These are phyloP conservation scores for Acanthochromis polyacanthus DNA, from an alignment of 2,113 vertebrate species.

Conservation along the genomic window DNA sequence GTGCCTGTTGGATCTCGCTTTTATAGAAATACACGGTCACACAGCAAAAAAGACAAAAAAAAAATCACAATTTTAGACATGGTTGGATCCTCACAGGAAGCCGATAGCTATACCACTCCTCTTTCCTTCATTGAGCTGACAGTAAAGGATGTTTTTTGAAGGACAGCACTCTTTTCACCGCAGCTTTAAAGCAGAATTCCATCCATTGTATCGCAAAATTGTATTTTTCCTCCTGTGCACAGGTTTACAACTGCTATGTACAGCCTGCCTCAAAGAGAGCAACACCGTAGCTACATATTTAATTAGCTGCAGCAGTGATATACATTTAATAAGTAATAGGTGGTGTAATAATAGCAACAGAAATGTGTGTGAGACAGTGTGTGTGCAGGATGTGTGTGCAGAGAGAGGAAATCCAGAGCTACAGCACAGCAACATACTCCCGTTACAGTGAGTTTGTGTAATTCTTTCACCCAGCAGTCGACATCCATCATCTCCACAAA, in stretches of 20 bases:
- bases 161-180: no score
- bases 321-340: conserved; percentile 51
- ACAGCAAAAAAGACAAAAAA: conserved; percentile 9
- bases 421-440: neutral
- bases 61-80: conserved; percentile 29
- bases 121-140: conserved; percentile 29
- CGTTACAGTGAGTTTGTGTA: conserved; percentile 10
- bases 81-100: conserved; percentile 16
- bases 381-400: neutral
- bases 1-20: conserved; percentile 12
- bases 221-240: neutral
- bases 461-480: conserved; percentile 29
- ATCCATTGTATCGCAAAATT: conserved; percentile 15
- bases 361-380: neutral
- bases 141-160: neutral
- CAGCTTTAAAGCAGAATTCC: neutral
- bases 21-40: neutral
- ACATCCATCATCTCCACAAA: conserved; percentile 12
- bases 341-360: conserved; percentile 43
- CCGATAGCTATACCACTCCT: conserved; percentile 5
- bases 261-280: neutral
- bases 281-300: conserved; percentile 24
- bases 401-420: conserved; percentile 10
- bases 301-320: conserved; percentile 27
- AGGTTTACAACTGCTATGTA: neutral